Evolutionary conservation across 2,888 invertebrate species (phyloP).

Genomic region (Drosophila aldrichi): DNA sequence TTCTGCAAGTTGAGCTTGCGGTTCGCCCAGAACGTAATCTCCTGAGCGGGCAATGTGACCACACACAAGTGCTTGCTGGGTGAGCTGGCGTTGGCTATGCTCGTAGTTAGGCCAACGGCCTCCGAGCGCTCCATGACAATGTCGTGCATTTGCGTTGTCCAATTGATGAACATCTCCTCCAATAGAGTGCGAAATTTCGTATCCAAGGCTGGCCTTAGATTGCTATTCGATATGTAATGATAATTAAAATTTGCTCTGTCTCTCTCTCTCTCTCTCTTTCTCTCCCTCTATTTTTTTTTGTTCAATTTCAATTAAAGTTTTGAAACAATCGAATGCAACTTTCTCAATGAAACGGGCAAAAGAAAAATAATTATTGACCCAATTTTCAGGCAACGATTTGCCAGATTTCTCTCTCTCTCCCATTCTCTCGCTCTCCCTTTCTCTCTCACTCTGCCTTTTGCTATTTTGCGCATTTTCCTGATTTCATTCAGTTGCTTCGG

Average conservation of each 20-base stretch:
- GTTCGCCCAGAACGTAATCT: slow-evolving; percentile 93
- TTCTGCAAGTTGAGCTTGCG: slow-evolving; percentile 93
- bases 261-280: no score
- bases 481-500: neutral
- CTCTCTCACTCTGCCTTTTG: neutral
- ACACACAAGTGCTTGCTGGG: slow-evolving; percentile 40
- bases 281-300: slow-evolving; percentile 1
- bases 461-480: slow-evolving; percentile 1
- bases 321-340: slow-evolving; percentile 28
- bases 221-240: slow-evolving; percentile 48
- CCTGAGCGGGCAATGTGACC: slow-evolving; percentile 87
- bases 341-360: slow-evolving; percentile 14
- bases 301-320: slow-evolving; percentile 20
- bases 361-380: slow-evolving; percentile 45
- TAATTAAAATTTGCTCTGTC: slow-evolving; percentile 15
- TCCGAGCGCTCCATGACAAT: slow-evolving; percentile 81
- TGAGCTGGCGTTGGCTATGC: neutral
- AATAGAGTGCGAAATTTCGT: slow-evolving; percentile 87
- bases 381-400: slow-evolving; percentile 48
- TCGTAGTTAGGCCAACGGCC: slow-evolving; percentile 37
- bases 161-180: slow-evolving; percentile 95
- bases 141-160: slow-evolving; percentile 91
- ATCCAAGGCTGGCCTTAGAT: slow-evolving; percentile 68
- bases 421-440: neutral
- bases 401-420: neutral